Percentiles rank a stretch among this genome's conserved stretches.
Evolutionary conservation across 2,113 vertebrate species (phyloP).

Genomic region (Alethe diademata): DNA sequence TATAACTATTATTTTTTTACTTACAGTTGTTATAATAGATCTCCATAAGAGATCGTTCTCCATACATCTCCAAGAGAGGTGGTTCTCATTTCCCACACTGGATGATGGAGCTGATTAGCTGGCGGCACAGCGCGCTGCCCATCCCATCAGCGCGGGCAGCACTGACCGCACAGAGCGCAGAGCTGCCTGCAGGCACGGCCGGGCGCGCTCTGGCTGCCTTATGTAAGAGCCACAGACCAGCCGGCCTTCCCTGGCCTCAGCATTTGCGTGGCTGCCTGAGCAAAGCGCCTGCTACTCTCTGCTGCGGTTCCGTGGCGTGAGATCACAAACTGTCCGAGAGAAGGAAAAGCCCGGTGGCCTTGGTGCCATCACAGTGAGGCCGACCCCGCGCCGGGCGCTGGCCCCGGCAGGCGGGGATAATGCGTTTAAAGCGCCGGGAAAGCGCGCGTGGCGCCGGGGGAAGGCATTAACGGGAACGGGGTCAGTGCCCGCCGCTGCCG

Average conservation of each 20-base stretch:
- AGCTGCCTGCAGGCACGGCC: rapidly evolving
- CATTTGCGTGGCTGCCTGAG: background rate
- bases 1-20: background rate
- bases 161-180: rapidly evolving
- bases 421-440: no score
- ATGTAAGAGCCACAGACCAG: rapidly evolving
- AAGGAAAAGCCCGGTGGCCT: no score
- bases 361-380: background rate
- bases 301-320: rapidly evolving
- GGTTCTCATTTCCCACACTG: background rate
- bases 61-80: background rate
- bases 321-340: background rate
- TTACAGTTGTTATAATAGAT: background rate
- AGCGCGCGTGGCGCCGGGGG: no score
- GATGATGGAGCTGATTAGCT: rapidly evolving
- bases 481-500: background rate
- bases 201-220: background rate
- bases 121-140: rapidly evolving
- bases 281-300: background rate
- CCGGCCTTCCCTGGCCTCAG: background rate
- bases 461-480: rapidly evolving
- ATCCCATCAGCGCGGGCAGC: no score
- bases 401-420: background rate
- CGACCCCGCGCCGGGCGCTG: rapidly evolving
- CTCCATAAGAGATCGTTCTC: background rate